Conservation (phyloP, 2,113 vertebrate genomes). For the Cathartes aura region DNA sequence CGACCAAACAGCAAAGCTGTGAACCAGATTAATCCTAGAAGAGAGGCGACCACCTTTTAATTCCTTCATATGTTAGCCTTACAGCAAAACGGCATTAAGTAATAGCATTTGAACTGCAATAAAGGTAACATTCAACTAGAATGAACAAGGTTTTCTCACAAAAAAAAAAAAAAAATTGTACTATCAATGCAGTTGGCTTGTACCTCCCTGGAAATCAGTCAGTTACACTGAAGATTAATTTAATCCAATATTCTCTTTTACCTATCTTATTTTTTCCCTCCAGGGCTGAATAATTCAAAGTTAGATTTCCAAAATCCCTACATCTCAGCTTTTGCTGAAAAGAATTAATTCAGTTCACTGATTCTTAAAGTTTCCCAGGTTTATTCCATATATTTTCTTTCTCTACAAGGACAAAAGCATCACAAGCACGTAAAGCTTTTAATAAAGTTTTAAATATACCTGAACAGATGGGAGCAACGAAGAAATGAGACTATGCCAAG, state of each 20-base stretch:
- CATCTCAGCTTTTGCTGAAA: background rate
- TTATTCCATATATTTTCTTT: background rate
- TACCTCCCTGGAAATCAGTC: background rate
- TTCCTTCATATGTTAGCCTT: background rate
- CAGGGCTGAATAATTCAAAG: background rate
- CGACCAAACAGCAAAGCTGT: background rate
- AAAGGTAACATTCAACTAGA: background rate
- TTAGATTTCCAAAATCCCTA: background rate
- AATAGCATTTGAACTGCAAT: background rate
- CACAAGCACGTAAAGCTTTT: background rate
- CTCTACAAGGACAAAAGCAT: background rate
- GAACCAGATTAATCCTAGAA: background rate
- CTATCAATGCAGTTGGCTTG: background rate
- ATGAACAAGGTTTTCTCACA: background rate
- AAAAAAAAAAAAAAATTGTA: background rate
- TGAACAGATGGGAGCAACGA: background rate
- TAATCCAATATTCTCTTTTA: conserved; percentile 12
- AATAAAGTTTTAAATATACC: conserved; percentile 13
- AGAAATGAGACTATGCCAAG: background rate
- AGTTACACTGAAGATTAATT: background rate
- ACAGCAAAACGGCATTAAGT: background rate
- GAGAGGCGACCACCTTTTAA: background rate
- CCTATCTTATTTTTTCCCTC: background rate
- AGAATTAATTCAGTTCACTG: background rate
- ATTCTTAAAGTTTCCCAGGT: background rate